Base-by-base conservation (phyloP, 2,113 vertebrate species). In the Bufo gargarizans region DNA sequence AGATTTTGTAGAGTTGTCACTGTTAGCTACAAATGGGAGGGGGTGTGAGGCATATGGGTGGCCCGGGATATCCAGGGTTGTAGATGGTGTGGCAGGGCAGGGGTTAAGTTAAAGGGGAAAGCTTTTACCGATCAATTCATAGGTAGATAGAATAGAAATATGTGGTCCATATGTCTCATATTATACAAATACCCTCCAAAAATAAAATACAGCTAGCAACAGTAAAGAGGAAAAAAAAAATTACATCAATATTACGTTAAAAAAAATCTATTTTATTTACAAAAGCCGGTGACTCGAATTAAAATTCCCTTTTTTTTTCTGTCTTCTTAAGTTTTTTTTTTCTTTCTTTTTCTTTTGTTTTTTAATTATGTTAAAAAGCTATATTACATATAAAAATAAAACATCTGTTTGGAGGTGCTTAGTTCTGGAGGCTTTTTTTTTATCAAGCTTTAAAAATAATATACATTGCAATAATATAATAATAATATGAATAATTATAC, bases 381-480 rank as follows among this genome's bases (percentile, higher is more conserved):
- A 97, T 97, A 96, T 98, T 97, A 88, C 0, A 92, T 94, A 94
- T 96, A 98, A 98, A 98, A 97, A 98, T 98, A 97, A 97, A 95
- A 97, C 93, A 92, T 97, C 92, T 96, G 95, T 95, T 95, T 96
- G 96, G 96, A 95, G 95, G 96, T 91, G 92, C 92, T 92, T 91
- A 91, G 87, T 90, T 91, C 90, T 91, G 91, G 92, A 95, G 88
- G 65, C 92, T 95, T 84, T 53, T 53, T 53, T 53, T 53, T 92
- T 92, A 93, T 94, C 91, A 84, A 78, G 58, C 81, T 84, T 88
- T 78, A 84, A 74, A 88, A 88, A 88, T 88, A 88, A 88, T 84
- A 88, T 88, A 88, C 87, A 88, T 78, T 95, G 92, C 93, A 94
- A 93, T 87, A 95, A 84, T 84, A 93, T 83, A 93, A 92, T 92